Evolutionary conservation across 2,888 invertebrate species (phyloP).

Genomic region (Drosophila koepferae): DNA sequence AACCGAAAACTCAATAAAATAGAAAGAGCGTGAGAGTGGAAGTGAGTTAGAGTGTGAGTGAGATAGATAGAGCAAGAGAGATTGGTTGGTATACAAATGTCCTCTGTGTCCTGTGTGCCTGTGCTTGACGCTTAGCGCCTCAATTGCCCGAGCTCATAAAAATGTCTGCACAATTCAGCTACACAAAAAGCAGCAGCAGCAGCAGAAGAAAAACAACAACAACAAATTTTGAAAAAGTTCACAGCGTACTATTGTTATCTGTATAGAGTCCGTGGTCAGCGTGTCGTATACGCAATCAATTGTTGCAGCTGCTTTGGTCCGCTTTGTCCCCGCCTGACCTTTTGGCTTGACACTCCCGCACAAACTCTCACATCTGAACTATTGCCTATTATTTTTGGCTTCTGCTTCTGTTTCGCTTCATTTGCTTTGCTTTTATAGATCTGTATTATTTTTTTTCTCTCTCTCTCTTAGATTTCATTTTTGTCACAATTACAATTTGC

Average conservation of each 20-base stretch:
- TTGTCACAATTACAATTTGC: conserved; percentile 70
- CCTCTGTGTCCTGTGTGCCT: conserved; percentile 31
- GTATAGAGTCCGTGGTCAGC: conserved; percentile 52
- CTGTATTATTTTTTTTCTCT: conserved; percentile 17
- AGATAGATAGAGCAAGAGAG: background rate
- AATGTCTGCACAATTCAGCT: conserved; percentile 64
- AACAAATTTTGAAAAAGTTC: conserved; percentile 48
- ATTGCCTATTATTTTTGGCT: conserved; percentile 60
- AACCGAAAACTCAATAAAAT: conserved; percentile 42
- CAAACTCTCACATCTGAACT: conserved; percentile 21
- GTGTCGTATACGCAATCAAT: conserved; percentile 78
- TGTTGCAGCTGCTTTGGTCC: conserved; percentile 61
- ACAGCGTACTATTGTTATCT: conserved; percentile 53
- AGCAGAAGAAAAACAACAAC: background rate
- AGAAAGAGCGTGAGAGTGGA: background rate
- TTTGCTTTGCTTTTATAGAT: conserved; percentile 38
- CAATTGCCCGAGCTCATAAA: conserved; percentile 62
- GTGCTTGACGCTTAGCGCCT: conserved; percentile 51
- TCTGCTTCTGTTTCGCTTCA: conserved; percentile 48
- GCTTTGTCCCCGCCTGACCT: conserved; percentile 43
- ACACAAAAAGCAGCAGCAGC: conserved; percentile 13
- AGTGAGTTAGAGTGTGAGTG: background rate
- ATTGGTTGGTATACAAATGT: conserved; percentile 13
- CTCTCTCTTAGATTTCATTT: conserved; percentile 32
- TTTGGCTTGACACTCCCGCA: conserved; percentile 16